Percentiles rank a stretch among this genome's conserved stretches.
These are phyloP conservation scores for Scaptomyza parva DNA, from an alignment of 2,888 invertebrate species.

Conservation along the genomic window DNA sequence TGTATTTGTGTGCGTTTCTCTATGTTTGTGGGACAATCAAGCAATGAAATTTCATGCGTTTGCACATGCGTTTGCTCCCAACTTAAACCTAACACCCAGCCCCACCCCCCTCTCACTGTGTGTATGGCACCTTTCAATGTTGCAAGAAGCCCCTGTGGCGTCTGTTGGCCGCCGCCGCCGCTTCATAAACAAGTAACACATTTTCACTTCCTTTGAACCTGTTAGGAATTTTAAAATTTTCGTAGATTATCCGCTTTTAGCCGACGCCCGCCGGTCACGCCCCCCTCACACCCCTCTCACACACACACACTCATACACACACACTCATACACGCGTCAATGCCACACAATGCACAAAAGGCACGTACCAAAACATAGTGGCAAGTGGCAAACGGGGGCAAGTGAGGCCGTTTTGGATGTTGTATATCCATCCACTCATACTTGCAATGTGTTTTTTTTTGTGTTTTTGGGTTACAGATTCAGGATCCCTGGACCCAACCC, in stretches of 20 bases:
- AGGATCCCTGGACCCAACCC: slow-evolving; percentile 27
- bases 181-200: slow-evolving; percentile 79
- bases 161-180: slow-evolving; percentile 56
- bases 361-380: slow-evolving; percentile 66
- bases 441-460: background rate
- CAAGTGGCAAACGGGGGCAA: slow-evolving; percentile 17
- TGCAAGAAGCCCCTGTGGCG: slow-evolving; percentile 36
- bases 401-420: too few relatives aligned
- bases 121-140: slow-evolving; percentile 5
- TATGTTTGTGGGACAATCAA: slow-evolving; percentile 76
- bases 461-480: slow-evolving; percentile 35
- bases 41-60: slow-evolving; percentile 81
- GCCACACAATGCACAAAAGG: slow-evolving; percentile 77
- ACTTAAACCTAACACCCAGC: background rate
- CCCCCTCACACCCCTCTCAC: slow-evolving; percentile 16
- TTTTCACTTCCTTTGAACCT: slow-evolving; percentile 81
- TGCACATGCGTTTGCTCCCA: slow-evolving; percentile 72
- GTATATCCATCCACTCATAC: slow-evolving; percentile 28
- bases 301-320: slow-evolving; percentile 4
- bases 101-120: background rate
- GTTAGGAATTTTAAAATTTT: slow-evolving; percentile 77
- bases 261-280: slow-evolving; percentile 60
- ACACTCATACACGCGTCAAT: slow-evolving; percentile 51
- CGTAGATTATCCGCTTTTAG: slow-evolving; percentile 78
- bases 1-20: slow-evolving; percentile 37